Evolutionary conservation across 2,797 vertebrate genomes (phyloP).

Genomic region (Takifugu ocellatus): DNA sequence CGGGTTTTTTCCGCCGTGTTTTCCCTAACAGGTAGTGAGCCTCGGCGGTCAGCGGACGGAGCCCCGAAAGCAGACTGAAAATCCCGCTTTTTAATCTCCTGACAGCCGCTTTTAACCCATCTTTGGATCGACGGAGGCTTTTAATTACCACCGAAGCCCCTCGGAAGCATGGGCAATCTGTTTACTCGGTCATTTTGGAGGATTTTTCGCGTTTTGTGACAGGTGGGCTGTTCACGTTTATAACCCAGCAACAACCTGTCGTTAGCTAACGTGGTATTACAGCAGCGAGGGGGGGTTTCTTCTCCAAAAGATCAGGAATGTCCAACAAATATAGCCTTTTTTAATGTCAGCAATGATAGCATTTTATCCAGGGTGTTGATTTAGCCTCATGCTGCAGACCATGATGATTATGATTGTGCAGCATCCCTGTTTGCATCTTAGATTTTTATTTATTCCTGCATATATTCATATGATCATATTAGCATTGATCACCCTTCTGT

Average conservation of each 20-base stretch:
- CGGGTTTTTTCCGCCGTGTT: conserved; percentile 47
- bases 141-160: background rate
- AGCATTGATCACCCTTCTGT: background rate
- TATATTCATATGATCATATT: too few species aligned
- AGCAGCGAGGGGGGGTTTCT: too few species aligned
- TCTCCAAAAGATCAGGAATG: too few species aligned
- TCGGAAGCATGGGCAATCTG: background rate
- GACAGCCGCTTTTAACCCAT: conserved; percentile 40
- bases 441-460: too few species aligned
- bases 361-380: too few species aligned
- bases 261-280: conserved; percentile 6
- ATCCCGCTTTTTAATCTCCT: conserved; percentile 55
- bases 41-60: conserved; percentile 30
- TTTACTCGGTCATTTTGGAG: background rate
- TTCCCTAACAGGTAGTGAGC: conserved; percentile 68
- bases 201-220: conserved; percentile 1
- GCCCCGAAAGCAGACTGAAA: conserved; percentile 34
- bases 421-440: too few species aligned
- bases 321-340: too few species aligned
- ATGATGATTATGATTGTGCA: too few species aligned
- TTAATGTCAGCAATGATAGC: too few species aligned
- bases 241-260: conserved; percentile 55
- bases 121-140: conserved; percentile 15
- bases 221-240: conserved; percentile 4
- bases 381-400: too few species aligned